Base-by-base conservation (phyloP, 1,140 invertebrate genomes). In the Hormaphis cornu region DNA sequence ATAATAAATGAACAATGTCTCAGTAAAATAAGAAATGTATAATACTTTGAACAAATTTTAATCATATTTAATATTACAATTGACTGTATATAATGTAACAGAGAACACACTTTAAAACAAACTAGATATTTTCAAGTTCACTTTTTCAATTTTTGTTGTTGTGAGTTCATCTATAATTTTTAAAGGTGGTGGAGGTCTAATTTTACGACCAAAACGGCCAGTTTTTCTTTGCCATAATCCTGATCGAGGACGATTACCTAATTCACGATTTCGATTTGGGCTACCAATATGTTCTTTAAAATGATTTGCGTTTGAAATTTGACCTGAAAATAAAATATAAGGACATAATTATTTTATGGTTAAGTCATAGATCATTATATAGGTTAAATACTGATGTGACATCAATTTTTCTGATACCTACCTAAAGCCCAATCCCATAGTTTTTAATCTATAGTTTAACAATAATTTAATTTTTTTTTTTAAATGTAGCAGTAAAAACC, bases 151-250 rank as follows among this genome's bases (percentile, higher is more conserved):
- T 50, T 66, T 66, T 30, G 44, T 61, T 30, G 24, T 8, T 33
- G 18, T 22, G n/a, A 16, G 5, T 33, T 66, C 44, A 24, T 20
- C 33, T 30, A 66, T 18, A 14, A 50, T 35, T 48, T 66, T 66
- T 46, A 84, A 75, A 1, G 87, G 84, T 20, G 85, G 85, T 16
- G 82, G 79, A 61, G 79, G 82, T 71, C 80, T 83, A 44, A 97
- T 88, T 81, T 98, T 98, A 14, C 94, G 82, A 10, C 96, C 96
- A 78, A 86, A 84, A 71, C 86, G 83, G 10, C 95, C 95, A 71
- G 84, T 84, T 80, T 99, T 98, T 10, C 90, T 83, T 69, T 98
- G 89, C 89, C 90, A 96, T 22, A 91, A 80, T n/a, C 96, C 96
- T 35, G 91, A 94, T 20, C 89, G 81, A 2, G 92, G 95, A 30